Evolutionary conservation across 2,113 vertebrate species (phyloP), one percentile per base, ranked within the genome.

Genomic region (Cyanistes caeruleus): DNA sequence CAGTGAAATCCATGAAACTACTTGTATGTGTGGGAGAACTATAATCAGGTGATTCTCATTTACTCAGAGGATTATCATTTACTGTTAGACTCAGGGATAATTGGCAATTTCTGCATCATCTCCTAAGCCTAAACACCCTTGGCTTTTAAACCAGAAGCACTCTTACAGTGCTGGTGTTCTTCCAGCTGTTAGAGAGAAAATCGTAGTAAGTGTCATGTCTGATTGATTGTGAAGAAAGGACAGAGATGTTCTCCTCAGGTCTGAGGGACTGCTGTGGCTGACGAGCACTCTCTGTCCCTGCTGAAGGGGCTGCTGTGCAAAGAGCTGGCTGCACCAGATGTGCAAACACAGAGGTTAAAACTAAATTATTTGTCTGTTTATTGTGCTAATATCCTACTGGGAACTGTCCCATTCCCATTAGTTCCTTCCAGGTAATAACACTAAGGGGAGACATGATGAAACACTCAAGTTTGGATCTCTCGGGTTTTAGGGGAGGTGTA

Each of bases 11-110:
- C 35, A 16, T 62, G 21, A 53, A 58, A 67, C 43, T 63, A 8
- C 72, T 80, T 69, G 21, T 15, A n/a, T 7, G 30, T 55, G 70
- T 74, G 30, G 27, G 78, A 91, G 64, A 87, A 43, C 25, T 28
- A 9, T 37, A 58, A 65, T 58, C 70, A 67, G 83, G 52, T 58
- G 85, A 31, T 17, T 89, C 87, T 69, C 49, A 33, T 89, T 79
- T 72, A 43, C 89, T 82, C 70, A 65, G 70, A 75, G 70, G 85
- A 39, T 12, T 87, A 91, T 65, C 25, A 37, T 93, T 76, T 69
- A 53, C 89, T 72, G 43, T 82, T 51, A 90, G 94, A 90, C 84
- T 94, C 95, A 90, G 92, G 92, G 92, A 94, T 75, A 88, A 88
- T 13, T 83, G 60, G 87, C 82, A 63, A 83, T 39, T 79, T 58